Percentiles rank a stretch among this genome's conserved stretches.
phyloP scores from a whole-genome alignment of 2,113 vertebrate species.

The Corynorhinus townsendii region DNA sequence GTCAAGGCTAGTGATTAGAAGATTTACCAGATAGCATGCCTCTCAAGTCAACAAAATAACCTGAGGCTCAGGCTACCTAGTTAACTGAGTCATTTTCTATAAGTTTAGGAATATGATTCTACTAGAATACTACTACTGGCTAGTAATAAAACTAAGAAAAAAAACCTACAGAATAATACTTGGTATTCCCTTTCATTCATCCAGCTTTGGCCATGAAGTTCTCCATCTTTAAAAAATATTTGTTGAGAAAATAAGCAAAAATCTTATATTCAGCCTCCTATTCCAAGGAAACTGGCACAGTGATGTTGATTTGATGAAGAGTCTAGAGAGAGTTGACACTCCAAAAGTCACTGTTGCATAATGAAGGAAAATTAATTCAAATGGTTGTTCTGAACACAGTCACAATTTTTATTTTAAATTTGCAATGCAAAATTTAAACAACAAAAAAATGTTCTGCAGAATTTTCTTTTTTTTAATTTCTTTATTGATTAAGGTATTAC shows the following conservation, averaged over 20 bases:
- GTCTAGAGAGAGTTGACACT: background rate
- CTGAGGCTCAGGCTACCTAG: background rate
- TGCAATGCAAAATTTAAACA: background rate
- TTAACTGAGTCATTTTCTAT: background rate
- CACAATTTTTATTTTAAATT: constrained; percentile 38
- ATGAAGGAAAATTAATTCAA: background rate
- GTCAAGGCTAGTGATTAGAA: background rate
- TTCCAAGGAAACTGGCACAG: background rate
- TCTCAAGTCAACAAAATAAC: background rate
- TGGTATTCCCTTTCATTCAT: background rate
- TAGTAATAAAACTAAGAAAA: background rate
- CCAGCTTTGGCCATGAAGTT: background rate
- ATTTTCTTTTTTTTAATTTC: constrained; percentile 33
- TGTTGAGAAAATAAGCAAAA: background rate
- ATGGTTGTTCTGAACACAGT: background rate
- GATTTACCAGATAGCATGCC: background rate
- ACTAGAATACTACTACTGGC: too few relatives aligned
- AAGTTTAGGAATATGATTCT: background rate
- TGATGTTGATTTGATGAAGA: background rate
- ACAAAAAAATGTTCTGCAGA: background rate
- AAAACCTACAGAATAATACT: background rate
- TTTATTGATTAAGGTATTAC: too few relatives aligned
- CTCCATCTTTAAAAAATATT: background rate
- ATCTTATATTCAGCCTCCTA: background rate
- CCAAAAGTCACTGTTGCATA: background rate